phyloP scores from a whole-genome alignment of 1,140 invertebrate species.

The Drosophila burlai region DNA sequence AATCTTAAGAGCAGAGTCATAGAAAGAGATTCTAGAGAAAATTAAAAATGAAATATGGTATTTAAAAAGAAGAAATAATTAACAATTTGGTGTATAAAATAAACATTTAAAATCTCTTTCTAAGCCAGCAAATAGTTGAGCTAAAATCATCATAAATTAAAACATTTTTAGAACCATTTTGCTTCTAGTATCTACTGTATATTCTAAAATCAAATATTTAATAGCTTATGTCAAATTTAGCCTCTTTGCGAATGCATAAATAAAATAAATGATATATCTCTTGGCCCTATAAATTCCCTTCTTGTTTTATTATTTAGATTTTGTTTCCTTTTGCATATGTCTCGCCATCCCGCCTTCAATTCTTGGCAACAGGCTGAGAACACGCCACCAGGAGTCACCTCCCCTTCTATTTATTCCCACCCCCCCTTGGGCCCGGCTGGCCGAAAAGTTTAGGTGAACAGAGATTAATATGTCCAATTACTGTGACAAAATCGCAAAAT shows the following conservation, averaged over 20 bases:
- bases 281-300: slow-evolving; percentile 27
- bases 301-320: slow-evolving; percentile 4
- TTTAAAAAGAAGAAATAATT: background rate
- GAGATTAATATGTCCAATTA: slow-evolving; percentile 85
- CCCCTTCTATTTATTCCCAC: slow-evolving; percentile 17
- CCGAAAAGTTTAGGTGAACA: slow-evolving; percentile 71
- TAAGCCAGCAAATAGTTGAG: background rate
- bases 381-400: slow-evolving; percentile 21
- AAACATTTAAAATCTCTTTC: background rate
- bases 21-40: background rate
- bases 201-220: slow-evolving; percentile 9
- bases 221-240: slow-evolving; percentile 23
- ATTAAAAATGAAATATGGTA: slow-evolving; percentile 1
- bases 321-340: background rate
- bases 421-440: slow-evolving; percentile 29
- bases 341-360: slow-evolving; percentile 45
- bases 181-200: background rate
- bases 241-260: background rate
- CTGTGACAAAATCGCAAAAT: slow-evolving; percentile 85
- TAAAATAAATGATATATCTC: slow-evolving; percentile 36
- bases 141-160: background rate
- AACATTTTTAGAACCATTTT: background rate
- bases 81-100: background rate
- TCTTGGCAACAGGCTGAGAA: slow-evolving; percentile 52
- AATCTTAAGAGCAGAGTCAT: slow-evolving; percentile 42